Conservation (phyloP, 2,888 invertebrate species). For the Chymomyza fuscimana region DNA sequence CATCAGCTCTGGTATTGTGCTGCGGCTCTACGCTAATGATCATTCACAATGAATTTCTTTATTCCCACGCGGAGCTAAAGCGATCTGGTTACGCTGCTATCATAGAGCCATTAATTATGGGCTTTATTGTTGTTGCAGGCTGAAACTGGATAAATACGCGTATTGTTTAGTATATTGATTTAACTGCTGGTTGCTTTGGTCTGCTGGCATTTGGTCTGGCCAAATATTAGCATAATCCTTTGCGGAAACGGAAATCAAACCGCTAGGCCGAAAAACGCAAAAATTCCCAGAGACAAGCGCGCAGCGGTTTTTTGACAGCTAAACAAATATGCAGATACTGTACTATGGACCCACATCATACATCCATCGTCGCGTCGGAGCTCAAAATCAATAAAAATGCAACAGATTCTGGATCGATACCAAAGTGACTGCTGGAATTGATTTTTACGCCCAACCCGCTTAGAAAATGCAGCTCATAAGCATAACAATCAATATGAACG, state of each 20-base stretch:
- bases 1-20: constrained; percentile 31
- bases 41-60: constrained; percentile 2
- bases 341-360: constrained; percentile 48
- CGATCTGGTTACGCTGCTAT: constrained; percentile 54
- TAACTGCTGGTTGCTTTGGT: neutral
- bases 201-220: constrained; percentile 16
- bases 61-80: constrained; percentile 40
- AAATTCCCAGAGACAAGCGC: constrained; percentile 31
- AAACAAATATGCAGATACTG: constrained; percentile 39
- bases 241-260: constrained; percentile 59
- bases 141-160: too few relatives aligned
- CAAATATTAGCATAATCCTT: constrained; percentile 67
- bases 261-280: constrained; percentile 27
- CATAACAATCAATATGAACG: constrained; percentile 11
- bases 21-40: constrained; percentile 42
- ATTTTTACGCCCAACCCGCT: constrained; percentile 50
- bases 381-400: constrained; percentile 35
- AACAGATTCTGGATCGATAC: constrained; percentile 57
- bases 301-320: constrained; percentile 48
- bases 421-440: constrained; percentile 50
- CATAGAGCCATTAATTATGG: constrained; percentile 65
- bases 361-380: neutral
- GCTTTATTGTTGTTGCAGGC: constrained; percentile 25
- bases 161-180: neutral
- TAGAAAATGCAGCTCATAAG: neutral